Evolutionary conservation across 2,888 invertebrate species (phyloP), one percentile per base, ranked within the genome.

Genomic region (Serripes groenlandicus): DNA sequence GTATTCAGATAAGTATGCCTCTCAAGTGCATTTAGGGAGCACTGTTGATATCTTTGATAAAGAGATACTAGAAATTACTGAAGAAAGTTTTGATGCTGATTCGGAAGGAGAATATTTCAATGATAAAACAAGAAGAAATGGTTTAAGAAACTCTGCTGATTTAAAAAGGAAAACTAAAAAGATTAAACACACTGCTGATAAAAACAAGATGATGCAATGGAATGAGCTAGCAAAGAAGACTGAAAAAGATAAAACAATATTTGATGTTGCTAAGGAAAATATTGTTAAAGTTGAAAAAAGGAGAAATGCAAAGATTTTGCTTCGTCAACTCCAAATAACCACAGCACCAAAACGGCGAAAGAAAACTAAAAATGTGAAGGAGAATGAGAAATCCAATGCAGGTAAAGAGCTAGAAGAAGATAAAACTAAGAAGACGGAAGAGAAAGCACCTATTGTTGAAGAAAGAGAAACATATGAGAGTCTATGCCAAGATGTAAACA

Each of bases 401-500:
- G 21, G 49, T 26, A n/a, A 68, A 15, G 23, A 68, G 42, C 28
- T 15, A 52, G 32, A 49, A 30, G 52, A 52, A 9, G 32, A 52
- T 21, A 28, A 26, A 52, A 11, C 56, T 34, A 5, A n/a, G 34
- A 37, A 56, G 42, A 49, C 37, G n/a, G 64, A 74, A 28, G 73
- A 42, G n/a, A 64, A 49, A 49, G 34, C n/a, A n/a, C n/a, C n/a
- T n/a, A n/a, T n/a, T n/a, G n/a, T 42, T 37, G 73, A 74, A 64
- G 60, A 49, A 18, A 28, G 37, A 37, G 54, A 56, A 21, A 58
- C 37, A 21, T 62, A 74, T 74, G 60, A 62, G 26, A 62, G 49
- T 15, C 60, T 60, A 15, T 69, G 49, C 60, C 21, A 34, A 70
- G 70, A 70, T 58, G 62, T 70, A 77, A 71, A 62, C 62, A 32